Conservation (phyloP, 2,113 vertebrate species). For the Vulpes lagopus region DNA sequence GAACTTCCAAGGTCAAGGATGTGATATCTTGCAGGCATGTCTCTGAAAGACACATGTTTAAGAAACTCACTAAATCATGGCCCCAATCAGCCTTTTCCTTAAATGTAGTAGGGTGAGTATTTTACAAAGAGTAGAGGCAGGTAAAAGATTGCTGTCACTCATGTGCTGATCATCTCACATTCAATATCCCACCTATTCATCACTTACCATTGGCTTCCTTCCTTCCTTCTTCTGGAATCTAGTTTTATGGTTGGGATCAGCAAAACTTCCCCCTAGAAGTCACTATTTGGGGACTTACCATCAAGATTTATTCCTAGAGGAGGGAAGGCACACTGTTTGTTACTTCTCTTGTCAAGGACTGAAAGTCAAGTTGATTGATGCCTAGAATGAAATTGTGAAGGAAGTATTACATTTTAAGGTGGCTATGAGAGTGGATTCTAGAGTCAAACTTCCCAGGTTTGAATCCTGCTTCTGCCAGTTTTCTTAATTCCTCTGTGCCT, state of each 20-base stretch:
- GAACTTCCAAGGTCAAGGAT: constrained; percentile 66
- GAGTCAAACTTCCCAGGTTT: too few relatives aligned
- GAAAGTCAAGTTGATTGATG: constrained; percentile 61
- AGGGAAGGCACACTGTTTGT: constrained; percentile 31
- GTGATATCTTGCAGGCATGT: not conserved
- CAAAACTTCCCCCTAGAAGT: not conserved
- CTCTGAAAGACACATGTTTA: constrained; percentile 7
- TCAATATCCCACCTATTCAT: constrained; percentile 49
- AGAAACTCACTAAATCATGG: constrained; percentile 27
- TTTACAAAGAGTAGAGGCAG: constrained; percentile 46
- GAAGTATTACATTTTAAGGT: not conserved
- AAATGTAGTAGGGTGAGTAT: constrained; percentile 35
- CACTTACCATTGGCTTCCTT: not conserved
- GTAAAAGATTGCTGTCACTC: constrained; percentile 49
- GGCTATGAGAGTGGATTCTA: not conserved
- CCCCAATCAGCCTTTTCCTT: constrained; percentile 54
- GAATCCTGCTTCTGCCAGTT: not conserved
- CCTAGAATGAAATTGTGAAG: not conserved
- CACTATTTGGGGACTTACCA: not conserved
- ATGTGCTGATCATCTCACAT: not conserved
- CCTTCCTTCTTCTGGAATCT: constrained; percentile 3
- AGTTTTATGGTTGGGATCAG: constrained; percentile 57
- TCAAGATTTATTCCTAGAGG: constrained; percentile 67
- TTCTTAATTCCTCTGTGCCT: not conserved
- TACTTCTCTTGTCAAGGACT: constrained; percentile 52